These are phyloP conservation scores for Notothenia rossii DNA, from an alignment of 2,113 vertebrate species.

Conservation along the genomic window DNA sequence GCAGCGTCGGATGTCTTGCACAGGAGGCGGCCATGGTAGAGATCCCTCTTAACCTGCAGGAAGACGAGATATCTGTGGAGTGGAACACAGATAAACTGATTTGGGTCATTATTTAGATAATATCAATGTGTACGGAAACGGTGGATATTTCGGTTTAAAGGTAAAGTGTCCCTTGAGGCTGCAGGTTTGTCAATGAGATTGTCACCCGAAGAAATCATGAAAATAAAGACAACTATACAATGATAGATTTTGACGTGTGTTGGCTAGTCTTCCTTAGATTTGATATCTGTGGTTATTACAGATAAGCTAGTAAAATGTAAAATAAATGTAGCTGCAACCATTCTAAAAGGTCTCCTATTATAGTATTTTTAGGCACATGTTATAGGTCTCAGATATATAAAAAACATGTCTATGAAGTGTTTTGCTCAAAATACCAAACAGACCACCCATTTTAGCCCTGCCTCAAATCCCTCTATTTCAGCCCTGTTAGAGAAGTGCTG, in stretches of 20 bases:
- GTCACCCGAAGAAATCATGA: too few species aligned
- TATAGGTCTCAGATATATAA: too few species aligned
- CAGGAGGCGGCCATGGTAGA: conserved; percentile 96
- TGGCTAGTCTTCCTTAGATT: neutral
- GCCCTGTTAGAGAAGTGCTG: too few species aligned
- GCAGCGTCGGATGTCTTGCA: conserved; percentile 98
- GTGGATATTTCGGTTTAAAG: neutral
- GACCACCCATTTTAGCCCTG: too few species aligned
- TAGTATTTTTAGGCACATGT: too few species aligned
- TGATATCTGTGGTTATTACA: neutral
- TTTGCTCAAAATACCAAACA: too few species aligned
- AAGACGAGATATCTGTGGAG: conserved; percentile 96
- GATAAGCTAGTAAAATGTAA: conserved; percentile 10
- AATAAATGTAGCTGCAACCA: neutral
- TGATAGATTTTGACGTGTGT: neutral
- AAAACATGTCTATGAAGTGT: too few species aligned
- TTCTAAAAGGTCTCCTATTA: too few species aligned
- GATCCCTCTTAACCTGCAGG: conserved; percentile 98
- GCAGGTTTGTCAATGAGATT: too few species aligned
- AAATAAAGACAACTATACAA: too few species aligned
- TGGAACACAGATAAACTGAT: conserved; percentile 49
- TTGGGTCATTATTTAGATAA: conserved; percentile 25
- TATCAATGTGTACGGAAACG: neutral
- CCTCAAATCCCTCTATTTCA: too few species aligned
- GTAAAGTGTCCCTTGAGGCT: neutral